Evolutionary conservation across 2,888 invertebrate species (phyloP), one percentile per base, ranked within the genome.

Genomic region (Acleris sparsana): DNA sequence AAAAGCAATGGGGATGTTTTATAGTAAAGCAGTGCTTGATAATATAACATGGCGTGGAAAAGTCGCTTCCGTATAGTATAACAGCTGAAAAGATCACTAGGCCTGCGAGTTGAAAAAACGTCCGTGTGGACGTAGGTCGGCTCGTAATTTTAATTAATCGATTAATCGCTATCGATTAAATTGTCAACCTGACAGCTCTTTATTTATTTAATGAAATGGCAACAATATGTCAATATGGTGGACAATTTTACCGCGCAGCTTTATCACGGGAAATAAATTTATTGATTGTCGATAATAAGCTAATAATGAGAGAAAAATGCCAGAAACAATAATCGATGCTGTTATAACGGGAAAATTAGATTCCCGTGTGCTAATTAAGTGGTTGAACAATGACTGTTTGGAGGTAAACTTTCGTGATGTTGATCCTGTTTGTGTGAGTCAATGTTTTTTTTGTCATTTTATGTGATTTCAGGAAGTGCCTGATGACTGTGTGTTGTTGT

Each of bases 291-390:
- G 39, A 49, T 60, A 33, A 64, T 44, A 17, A 20, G 22, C 43
- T 43, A 33, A 60, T 44, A 53, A 55, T 49, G 43, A 55, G 44
- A 11, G 17, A 60, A 85, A 83, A 87, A 93, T 93, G 93, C 84
- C 90, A 59, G 91, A 91, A 71, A 86, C 83, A 71, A 83, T 94
- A 73, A 86, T 94, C 76, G 87, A 91, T 80, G 88, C 86, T 81
- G 83, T 90, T 53, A 80, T 93, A 68, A 87, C 78, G 18, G 88
- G 87, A 60, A 88, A 93, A 80, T 76, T 93, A 69, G 82, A 88
- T 52, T 70, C 82, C 33, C 76, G 79, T 25, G 70, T 86, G 52
- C 79, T 93, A 57, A 74, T 87, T 66, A 87, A 87, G 73, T 94
- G 94, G 94, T 73, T 94, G 51, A 85, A 86, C 63, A 79, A 86